Evolutionary conservation across 2,888 invertebrate species (phyloP), one percentile per base, ranked within the genome.

Genomic region (Andrena praecox): DNA sequence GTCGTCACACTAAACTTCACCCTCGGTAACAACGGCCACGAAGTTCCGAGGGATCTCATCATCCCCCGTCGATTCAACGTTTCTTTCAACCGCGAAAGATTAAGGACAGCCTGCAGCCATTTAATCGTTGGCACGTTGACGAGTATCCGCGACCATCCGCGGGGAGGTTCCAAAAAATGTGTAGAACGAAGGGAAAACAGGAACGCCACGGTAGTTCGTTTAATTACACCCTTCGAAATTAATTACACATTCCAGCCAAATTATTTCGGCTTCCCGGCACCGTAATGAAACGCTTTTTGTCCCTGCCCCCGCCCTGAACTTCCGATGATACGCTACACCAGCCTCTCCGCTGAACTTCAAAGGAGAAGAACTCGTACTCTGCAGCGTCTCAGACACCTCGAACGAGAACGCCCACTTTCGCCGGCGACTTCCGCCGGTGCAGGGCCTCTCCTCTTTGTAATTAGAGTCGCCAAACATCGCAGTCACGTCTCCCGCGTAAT

Each of bases 381-480:
- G 50, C 35, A 60, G 69, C 63, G 27, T 69, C 72, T 76, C 77
- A 69, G 72, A 69, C 71, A 75, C 77, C 64, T 77, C 62, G 35
- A 71, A 74, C 12, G 52, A 67, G 71, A 42, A 73, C 70, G 70
- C 29, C 48, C 63, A 69, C 67, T 76, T 56, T 84, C 73, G 60
- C 63, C 31, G 52, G 68, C 56, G 64, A 66, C 70, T 64, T 77
- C 70, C 67, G 67, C 31, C 35, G 12, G n/a, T n/a, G 48, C 48
- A 69, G 31, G 42, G 60, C 50, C 54, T 63, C 60, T 74, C 48
- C 76, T 66, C 52, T 54, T 56, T 77, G 71, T 83, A 85, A 89
- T 87, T 81, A 82, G 67, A 81, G 83, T 77, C 77, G 67, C 66
- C 67, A 77, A 88, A 85, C 77, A 74, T 78, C 67, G 69, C 35